Evolutionary conservation across 2,888 invertebrate genomes (phyloP).

Genomic region (Luperina nickerlii): DNA sequence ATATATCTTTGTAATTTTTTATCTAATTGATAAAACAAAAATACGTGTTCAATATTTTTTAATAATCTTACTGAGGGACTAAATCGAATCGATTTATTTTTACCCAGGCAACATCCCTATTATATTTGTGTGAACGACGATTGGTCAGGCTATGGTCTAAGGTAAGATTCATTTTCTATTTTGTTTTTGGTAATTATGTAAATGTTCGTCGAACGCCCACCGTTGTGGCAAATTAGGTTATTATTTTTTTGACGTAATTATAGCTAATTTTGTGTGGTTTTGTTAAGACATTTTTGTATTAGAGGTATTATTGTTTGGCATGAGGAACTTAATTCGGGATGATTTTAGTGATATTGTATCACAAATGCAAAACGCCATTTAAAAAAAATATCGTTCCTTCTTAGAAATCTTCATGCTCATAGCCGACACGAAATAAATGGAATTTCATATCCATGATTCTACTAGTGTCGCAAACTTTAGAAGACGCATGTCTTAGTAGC

Average conservation of each 20-base stretch:
- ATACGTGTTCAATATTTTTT: too few species aligned
- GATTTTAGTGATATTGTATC: not conserved
- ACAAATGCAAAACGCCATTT: not conserved
- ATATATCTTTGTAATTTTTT: too few species aligned
- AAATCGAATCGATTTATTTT: too few species aligned
- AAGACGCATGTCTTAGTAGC: not conserved
- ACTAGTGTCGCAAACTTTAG: not conserved
- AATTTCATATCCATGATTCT: too few species aligned
- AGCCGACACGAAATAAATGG: not conserved
- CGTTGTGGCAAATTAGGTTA: conserved; percentile 37
- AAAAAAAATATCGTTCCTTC: not conserved
- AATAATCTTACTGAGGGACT: too few species aligned
- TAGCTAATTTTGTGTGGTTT: conserved; percentile 25
- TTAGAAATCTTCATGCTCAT: not conserved
- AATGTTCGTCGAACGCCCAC: conserved; percentile 37
- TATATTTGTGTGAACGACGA: conserved; percentile 64
- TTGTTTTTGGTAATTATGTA: conserved; percentile 46
- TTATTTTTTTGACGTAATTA: conserved; percentile 42
- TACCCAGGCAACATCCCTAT: too few species aligned
- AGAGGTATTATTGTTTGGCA: not conserved
- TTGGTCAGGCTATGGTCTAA: conserved; percentile 65
- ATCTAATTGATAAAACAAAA: too few species aligned
- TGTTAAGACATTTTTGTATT: conserved; percentile 45
- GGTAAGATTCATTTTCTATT: conserved; percentile 29
- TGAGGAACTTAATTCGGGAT: conserved; percentile 8